Base-by-base conservation (phyloP, 2,888 invertebrate species). In the Silvanus unidentatus region DNA sequence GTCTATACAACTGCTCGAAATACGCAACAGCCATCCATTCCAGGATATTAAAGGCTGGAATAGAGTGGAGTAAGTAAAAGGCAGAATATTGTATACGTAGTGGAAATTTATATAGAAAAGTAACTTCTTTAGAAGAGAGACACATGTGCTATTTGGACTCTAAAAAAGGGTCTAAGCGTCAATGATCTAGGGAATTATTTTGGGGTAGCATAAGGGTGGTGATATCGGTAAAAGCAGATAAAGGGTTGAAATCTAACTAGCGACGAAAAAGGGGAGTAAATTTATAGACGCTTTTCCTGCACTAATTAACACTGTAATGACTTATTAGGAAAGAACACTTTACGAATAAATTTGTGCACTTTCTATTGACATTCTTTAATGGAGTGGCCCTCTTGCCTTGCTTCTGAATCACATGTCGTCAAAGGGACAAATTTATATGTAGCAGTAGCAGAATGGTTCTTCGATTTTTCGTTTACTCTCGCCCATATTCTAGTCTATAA, bases 131-230 rank as follows among this genome's bases (percentile, higher is more conserved):
- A 47, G 51, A 32, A 48, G 58, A n/a, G n/a, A 55, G 58, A 52
- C 65, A 65, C 65, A 64, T 65, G 65, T 65, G 65, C 63, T 57
- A 52, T 47, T 50, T 56, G 58, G 54, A 54, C 56, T 48, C 58
- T 55, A 61, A 62, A 66, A 69, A 68, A 68, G 66, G 67, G 65
- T 64, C 65, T 63, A 60, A 63, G 61, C 66, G 64, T 64, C 65
- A 64, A 68, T 68, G 66, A 68, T 67, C 67, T 63, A 58, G 63
- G 63, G 67, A 66, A 67, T 66, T 64, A 65, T 63, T 62, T 64
- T 60, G 65, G 65, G 65, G 59, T 60, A 63, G 58, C 60, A 63
- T 60, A 63, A 62, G 64, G 65, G 57, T 57, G 59, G 62, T 52
- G 59, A 58, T 66, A 65, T 65, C 62, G 66, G 65, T 62, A 63